Evolutionary conservation across 2,113 vertebrate genomes (phyloP).

Genomic region (Hydrochoerus hydrochaeris): DNA sequence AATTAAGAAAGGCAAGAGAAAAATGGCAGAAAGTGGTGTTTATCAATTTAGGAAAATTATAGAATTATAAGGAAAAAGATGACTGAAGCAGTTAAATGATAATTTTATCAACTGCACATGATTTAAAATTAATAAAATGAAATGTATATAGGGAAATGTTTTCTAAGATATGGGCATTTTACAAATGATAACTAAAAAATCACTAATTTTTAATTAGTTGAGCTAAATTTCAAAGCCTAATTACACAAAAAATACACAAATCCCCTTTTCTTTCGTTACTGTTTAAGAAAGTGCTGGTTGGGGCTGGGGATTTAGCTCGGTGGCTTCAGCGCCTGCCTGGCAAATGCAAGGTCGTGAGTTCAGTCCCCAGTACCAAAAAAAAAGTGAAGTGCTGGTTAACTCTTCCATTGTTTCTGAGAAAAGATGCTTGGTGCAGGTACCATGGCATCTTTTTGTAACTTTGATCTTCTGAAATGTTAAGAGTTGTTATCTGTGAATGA

Average conservation of each 20-base stretch:
- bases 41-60: background rate
- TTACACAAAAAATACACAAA: background rate
- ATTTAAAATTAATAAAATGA: slow-evolving; percentile 37
- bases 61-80: slow-evolving; percentile 1
- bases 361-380: too few species aligned
- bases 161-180: background rate
- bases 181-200: background rate
- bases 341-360: too few species aligned
- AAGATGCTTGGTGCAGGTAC: background rate
- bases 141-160: background rate
- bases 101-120: slow-evolving; percentile 3
- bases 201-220: background rate
- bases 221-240: slow-evolving; percentile 15
- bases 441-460: background rate
- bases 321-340: too few species aligned
- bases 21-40: background rate
- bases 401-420: background rate
- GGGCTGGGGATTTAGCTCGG: too few species aligned
- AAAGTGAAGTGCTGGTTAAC: too few species aligned
- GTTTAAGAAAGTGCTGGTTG: background rate
- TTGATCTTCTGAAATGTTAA: background rate
- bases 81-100: background rate
- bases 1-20: slow-evolving; percentile 9
- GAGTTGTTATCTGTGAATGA: background rate
- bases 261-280: background rate